These are phyloP conservation scores for Sinopyrophorus schimmeli DNA, from an alignment of 2,888 invertebrate genomes.

Conservation along the genomic window DNA sequence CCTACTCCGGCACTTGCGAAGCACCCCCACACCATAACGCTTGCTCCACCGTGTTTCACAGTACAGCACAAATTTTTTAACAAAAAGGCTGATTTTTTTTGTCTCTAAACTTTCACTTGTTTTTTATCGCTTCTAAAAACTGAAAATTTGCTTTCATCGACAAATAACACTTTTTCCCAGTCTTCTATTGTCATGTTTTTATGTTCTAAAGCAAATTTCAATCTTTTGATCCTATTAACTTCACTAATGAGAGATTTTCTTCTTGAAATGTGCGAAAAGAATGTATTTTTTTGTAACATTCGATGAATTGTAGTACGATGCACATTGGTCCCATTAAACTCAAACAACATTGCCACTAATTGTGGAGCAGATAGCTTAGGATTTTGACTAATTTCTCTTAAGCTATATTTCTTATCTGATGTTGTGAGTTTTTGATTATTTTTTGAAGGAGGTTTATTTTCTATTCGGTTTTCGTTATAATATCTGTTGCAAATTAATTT, in stretches of 20 bases:
- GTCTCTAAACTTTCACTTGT: no score
- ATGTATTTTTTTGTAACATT: background rate
- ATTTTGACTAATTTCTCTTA: no score
- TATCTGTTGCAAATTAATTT: background rate
- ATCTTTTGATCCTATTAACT: background rate
- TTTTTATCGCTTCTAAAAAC: conserved; percentile 22
- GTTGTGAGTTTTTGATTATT: background rate
- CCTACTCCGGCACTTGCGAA: conserved; percentile 36
- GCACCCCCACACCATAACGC: conserved; percentile 39
- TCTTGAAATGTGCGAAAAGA: background rate
- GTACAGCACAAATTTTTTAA: conserved; percentile 33
- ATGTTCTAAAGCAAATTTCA: background rate
- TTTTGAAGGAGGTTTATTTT: background rate
- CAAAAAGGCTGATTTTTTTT: no score
- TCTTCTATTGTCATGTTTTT: background rate
- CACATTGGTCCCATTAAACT: background rate
- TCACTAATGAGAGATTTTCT: background rate
- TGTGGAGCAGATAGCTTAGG: background rate
- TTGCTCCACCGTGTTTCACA: conserved; percentile 41
- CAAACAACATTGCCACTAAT: background rate
- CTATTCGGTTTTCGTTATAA: background rate
- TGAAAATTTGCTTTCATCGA: conserved; percentile 8
- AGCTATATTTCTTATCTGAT: no score
- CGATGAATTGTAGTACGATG: background rate
- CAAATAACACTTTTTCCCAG: conserved; percentile 2